phyloP scores from a whole-genome alignment of 64 coral and sea anemone genomes.

The Pachyseris speciosa region DNA sequence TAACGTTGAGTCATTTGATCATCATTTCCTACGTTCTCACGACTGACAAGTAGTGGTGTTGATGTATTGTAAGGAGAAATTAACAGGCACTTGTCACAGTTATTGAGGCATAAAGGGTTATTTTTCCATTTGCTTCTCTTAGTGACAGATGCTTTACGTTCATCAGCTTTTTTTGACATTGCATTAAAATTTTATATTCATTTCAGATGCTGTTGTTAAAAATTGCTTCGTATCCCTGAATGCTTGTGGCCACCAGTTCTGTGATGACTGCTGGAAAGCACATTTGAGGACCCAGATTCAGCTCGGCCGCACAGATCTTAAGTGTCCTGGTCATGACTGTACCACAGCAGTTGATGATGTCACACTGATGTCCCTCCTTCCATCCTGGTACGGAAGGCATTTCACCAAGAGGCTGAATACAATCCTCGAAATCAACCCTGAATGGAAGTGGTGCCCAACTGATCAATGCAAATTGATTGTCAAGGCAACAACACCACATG shows the following conservation, averaged over 20 bases:
- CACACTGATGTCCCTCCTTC: slow-evolving; percentile 71
- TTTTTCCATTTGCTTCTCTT: too few species aligned
- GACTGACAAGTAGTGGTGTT: too few species aligned
- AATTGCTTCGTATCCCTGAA: background rate
- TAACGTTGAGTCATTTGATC: too few species aligned
- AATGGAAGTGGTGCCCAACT: slow-evolving; percentile 72
- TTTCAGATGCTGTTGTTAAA: background rate
- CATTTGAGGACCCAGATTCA: slow-evolving; percentile 48
- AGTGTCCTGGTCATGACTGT: slow-evolving; percentile 72
- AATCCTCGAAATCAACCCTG: slow-evolving; percentile 8
- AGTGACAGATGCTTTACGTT: too few species aligned
- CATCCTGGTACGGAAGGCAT: slow-evolving; percentile 58
- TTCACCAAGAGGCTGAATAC: slow-evolving; percentile 31
- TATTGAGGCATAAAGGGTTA: too few species aligned
- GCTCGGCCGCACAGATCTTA: slow-evolving; percentile 18
- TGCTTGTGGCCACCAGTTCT: slow-evolving; percentile 74
- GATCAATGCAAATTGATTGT: slow-evolving; percentile 58
- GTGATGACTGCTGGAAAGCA: slow-evolving; percentile 67
- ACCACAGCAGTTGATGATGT: slow-evolving; percentile 33
- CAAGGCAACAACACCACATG: slow-evolving; percentile 18
- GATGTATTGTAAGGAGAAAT: too few species aligned
- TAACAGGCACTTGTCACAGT: too few species aligned
- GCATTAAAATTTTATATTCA: too few species aligned
- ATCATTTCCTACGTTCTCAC: too few species aligned
- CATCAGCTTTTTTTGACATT: too few species aligned